Evolutionary conservation across 2,113 vertebrate genomes (phyloP), one percentile per base, ranked within the genome.

Genomic region (Platysternon megacephalum): DNA sequence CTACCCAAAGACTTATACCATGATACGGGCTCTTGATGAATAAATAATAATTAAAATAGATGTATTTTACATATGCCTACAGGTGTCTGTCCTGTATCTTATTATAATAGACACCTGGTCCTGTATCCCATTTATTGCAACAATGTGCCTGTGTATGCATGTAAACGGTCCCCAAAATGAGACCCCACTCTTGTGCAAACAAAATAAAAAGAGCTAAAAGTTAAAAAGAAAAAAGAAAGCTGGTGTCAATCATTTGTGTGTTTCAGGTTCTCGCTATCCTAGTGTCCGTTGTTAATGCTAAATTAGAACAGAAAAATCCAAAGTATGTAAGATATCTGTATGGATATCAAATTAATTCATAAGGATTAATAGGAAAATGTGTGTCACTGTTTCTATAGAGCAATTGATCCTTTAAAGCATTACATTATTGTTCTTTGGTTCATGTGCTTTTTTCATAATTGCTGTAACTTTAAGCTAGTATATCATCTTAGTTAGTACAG

Each of bases 401-500:
- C 80, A 53, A 32, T 65, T 87, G 79, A 79, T 93, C 72, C 92
- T 96, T 95, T 24, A 1, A 79, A 97, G 48, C 46, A 79, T 16
- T 93, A 51, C 42, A 46, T 87, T 94, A 68, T 35, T 88, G 28
- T 80, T 86, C 28, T 91, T 88, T 88, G 81, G 53, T 92, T 92
- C 88, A 49, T 42, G 39, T 61, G 51, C 42, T 96, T 88, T 55
- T 82, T 94, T 95, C 89, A 89, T 93, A 93, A 65, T 97, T 95
- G 49, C 92, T 97, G 92, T 84, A 97, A 94, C 94, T 97, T 84
- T 89, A 53, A 93, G 86, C 93, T 94, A 98, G 90, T 88, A 92
- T 93, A 72, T 53, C 52, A 51, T 51, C 95, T 91, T 76, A 61
- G 81, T 92, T 79, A 86, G n/a, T 14, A 52, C 26, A 81, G 52